Conservation (phyloP, 2,888 invertebrate genomes). For the Morpho deidamia region DNA sequence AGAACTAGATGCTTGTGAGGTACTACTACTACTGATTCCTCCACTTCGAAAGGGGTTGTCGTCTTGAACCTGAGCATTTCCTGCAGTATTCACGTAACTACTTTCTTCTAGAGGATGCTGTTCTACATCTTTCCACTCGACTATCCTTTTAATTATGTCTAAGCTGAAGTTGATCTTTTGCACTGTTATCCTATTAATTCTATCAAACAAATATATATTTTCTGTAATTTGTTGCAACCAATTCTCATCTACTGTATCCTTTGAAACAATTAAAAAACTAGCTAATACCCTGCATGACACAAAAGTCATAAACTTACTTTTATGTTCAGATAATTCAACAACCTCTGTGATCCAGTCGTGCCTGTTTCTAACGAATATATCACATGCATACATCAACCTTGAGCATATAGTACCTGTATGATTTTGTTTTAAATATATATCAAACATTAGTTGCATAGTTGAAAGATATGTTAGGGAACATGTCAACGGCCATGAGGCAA, state of each 20-base stretch:
- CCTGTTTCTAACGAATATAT: slow-evolving; percentile 87
- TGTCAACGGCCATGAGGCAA: slow-evolving; percentile 67
- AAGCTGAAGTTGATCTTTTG: slow-evolving; percentile 90
- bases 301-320: slow-evolving; percentile 89
- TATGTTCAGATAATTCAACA: slow-evolving; percentile 86
- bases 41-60: slow-evolving; percentile 66
- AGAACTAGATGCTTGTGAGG: slow-evolving; percentile 42
- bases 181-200: slow-evolving; percentile 81
- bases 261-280: slow-evolving; percentile 89
- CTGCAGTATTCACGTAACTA: slow-evolving; percentile 58
- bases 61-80: slow-evolving; percentile 56
- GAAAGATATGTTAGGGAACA: slow-evolving; percentile 87
- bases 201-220: slow-evolving; percentile 82
- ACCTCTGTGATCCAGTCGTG: slow-evolving; percentile 91
- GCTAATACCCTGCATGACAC: slow-evolving; percentile 88
- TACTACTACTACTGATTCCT: slow-evolving; percentile 33
- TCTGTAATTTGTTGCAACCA: slow-evolving; percentile 89
- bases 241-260: slow-evolving; percentile 87
- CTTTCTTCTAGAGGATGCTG: slow-evolving; percentile 88
- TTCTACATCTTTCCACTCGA: slow-evolving; percentile 92
- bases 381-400: slow-evolving; percentile 87
- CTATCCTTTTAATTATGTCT: slow-evolving; percentile 90
- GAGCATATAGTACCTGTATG: slow-evolving; percentile 89
- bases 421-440: slow-evolving; percentile 91
- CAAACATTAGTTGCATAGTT: slow-evolving; percentile 89